These are phyloP conservation scores for Desoria tigrina DNA, from an alignment of 2,888 invertebrate genomes.

Conservation along the genomic window DNA sequence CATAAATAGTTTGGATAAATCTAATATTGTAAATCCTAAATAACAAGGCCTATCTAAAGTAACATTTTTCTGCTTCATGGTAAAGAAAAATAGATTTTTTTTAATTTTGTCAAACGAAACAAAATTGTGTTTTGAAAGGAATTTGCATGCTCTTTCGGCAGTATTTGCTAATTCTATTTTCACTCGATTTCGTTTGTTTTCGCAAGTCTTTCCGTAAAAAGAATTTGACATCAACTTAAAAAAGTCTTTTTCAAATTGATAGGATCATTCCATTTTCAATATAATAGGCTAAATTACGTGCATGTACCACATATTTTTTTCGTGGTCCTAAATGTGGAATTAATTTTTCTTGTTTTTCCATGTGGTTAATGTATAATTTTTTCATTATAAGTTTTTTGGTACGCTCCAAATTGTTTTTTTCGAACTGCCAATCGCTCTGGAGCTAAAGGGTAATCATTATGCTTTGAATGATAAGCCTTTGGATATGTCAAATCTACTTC, in stretches of 20 bases:
- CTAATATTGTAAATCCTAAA: conserved; percentile 29
- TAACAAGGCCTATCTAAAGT: conserved; percentile 29
- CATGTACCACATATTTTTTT: conserved; percentile 16
- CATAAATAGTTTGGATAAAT: conserved; percentile 28
- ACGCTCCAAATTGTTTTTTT: background rate
- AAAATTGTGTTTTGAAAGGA: conserved; percentile 25
- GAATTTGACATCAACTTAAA: conserved; percentile 31
- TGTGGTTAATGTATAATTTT: conserved; percentile 9
- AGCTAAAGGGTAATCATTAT: conserved; percentile 19
- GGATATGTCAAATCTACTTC: conserved; percentile 8
- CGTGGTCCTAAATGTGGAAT: conserved; percentile 17
- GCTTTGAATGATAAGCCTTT: background rate
- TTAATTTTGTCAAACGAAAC: background rate
- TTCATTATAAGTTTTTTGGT: conserved; percentile 18
- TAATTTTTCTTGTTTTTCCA: conserved; percentile 12
- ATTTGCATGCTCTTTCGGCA: background rate
- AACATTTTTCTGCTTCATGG: conserved; percentile 14
- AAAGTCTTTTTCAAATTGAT: conserved; percentile 28
- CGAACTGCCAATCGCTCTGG: background rate
- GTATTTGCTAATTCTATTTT: conserved; percentile 23
- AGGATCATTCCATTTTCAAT: conserved; percentile 9
- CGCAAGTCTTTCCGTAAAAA: conserved; percentile 28
- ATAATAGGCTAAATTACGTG: conserved; percentile 18
- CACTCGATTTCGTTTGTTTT: conserved; percentile 18
- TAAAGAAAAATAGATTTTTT: background rate